Evolutionary conservation across 1,140 invertebrate genomes (phyloP), one percentile per base, ranked within the genome.

Genomic region (Cephus cinctus): DNA sequence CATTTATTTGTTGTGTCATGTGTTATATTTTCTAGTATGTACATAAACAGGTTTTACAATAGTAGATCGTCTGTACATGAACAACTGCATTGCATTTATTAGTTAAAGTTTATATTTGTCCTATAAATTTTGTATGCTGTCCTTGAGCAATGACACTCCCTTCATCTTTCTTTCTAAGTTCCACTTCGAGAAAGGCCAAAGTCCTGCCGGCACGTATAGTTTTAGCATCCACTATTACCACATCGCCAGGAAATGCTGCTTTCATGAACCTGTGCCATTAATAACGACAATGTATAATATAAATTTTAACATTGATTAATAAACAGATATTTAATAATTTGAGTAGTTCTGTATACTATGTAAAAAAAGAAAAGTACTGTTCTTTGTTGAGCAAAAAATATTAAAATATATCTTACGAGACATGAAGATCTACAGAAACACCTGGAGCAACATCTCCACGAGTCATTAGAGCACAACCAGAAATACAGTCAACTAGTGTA

Each of bases 401-500:
- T 22, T 18, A 11, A 39, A 39, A 16, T 20, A 48, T 58, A 38
- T 41, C 80, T 78, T 81, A 89, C 85, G 80, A 77, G 1, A 92
- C 75, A 63, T 84, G 81, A 8, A 93, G 64, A 63, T 92, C 82
- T 11, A 94, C 83, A 9, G 88, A 90, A 18, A 86, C 87, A 23
- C 90, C 88, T 46, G 84, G 76, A 21, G 71, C 65, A 49, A 81
- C 71, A 34, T 71, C 76, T 15, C 83, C 80, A 48, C 82, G 74
- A 0, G 87, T 85, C 60, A 88, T 82, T 4, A 95, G 59, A 1
- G 89, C 91, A 65, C 87, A 84, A 0, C 89, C 90, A 4, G 93
- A 94, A 11, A 95, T 69, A 46, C 81, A 79, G 74, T 97, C 94
- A 6, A 96, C 83, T 11, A 96, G 61, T 2, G 88, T 88, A 8